Base-by-base conservation (phyloP, 2,797 vertebrate species). In the Enteromius unitaeniatus region DNA sequence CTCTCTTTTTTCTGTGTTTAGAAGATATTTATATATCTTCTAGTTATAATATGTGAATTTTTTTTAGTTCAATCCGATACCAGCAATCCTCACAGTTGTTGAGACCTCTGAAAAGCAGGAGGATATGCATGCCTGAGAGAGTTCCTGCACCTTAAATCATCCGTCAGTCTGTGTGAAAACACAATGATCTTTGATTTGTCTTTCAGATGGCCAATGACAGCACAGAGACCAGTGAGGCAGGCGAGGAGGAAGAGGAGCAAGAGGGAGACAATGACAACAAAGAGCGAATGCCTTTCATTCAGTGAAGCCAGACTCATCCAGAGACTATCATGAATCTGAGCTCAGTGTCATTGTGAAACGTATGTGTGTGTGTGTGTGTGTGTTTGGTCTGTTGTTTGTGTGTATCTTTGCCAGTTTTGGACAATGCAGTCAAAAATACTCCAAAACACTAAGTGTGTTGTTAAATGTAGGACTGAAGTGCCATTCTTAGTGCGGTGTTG, bases 281-380 rank as follows among this genome's bases (percentile, higher is more conserved):
- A 93, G 98, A 99, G 91, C 94, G 98, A 82, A 99, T 97, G 95
- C 98, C 98, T 40, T 99, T 99, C 90, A 99, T 99, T 93, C 97
- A 99, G 94, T 99, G 96, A 65, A 49, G 1, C 11, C 42, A 34
- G 68, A 11, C 49, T 82, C 60, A 55, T 55, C 37, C 84, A 90
- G 81, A 92, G 84, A 83, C 81, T 83, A 69, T 87, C 87, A 86
- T 78, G 79, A 76, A 92, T 92, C 92, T 91, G 91, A 92, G 94
- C 94, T 93, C 92, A 92, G 92, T 88, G 91, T 94, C 94, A 92
- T 96, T 95, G 95, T 96, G 94, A 95, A 94, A 94, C 96, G 93
- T 89, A 92, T 95, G 92, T 94, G 64, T 87, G 87, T 85, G 93
- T 95, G 91, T 42, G 21, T 51, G 49, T 51, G 23, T 49, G 34